Evolutionary conservation across 1,140 invertebrate genomes (phyloP), one percentile per base, ranked within the genome.

Genomic region (Philaenus spumarius): DNA sequence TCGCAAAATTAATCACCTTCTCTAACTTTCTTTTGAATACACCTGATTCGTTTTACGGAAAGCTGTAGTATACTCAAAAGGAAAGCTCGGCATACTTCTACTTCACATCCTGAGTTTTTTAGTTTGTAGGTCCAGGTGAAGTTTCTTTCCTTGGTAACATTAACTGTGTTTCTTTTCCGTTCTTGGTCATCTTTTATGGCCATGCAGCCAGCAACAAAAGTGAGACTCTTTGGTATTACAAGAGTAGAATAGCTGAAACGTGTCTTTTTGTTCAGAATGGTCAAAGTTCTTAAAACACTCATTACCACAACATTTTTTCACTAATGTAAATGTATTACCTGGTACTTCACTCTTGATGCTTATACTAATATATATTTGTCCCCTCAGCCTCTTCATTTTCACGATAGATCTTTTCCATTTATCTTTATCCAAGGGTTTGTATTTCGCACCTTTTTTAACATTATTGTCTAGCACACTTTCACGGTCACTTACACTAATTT

Each of bases 231-330:
- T 45, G 9, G 42, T 11, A 11, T 45, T 45, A 19, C 17, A 45
- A 45, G 42, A 9, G 42, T 45, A 45, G 17, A 45, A 45, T 19
- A 45, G 19, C 42, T 45, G 9, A 45, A 11, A 45, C 17, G 19
- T 11, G 17, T 45, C 42, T 45, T 45, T 45, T 45, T 45, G 42
- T 45, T 45, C 9, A 45, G 42, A 45, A n/a, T 19, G 17, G 17
- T 45, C 42, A 11, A 45, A 45, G 17, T 45, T 45, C 17, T 45
- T 45, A 45, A 45, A 45, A 45, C 42, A 45, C 42, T 45, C 42
- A 19, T 45, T 45, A 19, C 42, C 42, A 45, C 42, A 45, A 19
- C 42, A 45, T 19, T 45, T 45, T 19, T 45, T 45, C 9, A 45
- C 19, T 11, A 45, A 9, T 45, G 7, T 45, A 45, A 45, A 45